A percentile compares a stretch with the other conserved stretches of the same genome.
phyloP scores from a whole-genome alignment of 2,888 invertebrate genomes.

The Drosophila peninsularis region DNA sequence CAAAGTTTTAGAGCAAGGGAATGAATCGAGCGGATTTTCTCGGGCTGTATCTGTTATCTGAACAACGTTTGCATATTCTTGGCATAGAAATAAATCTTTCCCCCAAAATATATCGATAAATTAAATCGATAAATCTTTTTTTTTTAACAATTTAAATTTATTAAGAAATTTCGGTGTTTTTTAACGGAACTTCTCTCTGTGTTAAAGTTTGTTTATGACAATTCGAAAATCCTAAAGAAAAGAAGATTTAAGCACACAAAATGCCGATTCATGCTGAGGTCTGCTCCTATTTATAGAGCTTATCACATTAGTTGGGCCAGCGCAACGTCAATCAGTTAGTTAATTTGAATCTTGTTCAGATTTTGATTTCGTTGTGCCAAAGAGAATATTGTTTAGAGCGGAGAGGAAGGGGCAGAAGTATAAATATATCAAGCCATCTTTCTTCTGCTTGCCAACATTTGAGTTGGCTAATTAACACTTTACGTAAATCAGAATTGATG shows the following conservation, averaged over 20 bases:
- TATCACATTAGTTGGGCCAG: neutral
- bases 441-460: too few relatives aligned
- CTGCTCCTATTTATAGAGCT: conserved; percentile 4
- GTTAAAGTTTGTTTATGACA: neutral
- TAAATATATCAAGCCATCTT: too few relatives aligned
- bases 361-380: neutral
- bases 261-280: neutral
- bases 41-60: too few relatives aligned
- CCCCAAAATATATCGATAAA: neutral
- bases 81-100: neutral
- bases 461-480: conserved; percentile 80
- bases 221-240: neutral
- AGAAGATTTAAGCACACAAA: neutral
- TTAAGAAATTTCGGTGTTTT: neutral
- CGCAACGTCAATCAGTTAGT: conserved; percentile 30
- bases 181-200: neutral
- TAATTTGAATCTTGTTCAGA: conserved; percentile 25
- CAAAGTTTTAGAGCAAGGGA: too few relatives aligned
- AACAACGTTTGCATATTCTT: too few relatives aligned
- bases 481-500: conserved; percentile 79
- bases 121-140: neutral
- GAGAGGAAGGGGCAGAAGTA: neutral
- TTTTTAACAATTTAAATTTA: neutral
- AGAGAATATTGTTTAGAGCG: conserved; percentile 8
- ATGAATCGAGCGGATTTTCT: too few relatives aligned